Percentiles rank a stretch among this genome's conserved stretches.
Conservation (phyloP, 2,888 invertebrate genomes). For the Loripinus fragilis region DNA sequence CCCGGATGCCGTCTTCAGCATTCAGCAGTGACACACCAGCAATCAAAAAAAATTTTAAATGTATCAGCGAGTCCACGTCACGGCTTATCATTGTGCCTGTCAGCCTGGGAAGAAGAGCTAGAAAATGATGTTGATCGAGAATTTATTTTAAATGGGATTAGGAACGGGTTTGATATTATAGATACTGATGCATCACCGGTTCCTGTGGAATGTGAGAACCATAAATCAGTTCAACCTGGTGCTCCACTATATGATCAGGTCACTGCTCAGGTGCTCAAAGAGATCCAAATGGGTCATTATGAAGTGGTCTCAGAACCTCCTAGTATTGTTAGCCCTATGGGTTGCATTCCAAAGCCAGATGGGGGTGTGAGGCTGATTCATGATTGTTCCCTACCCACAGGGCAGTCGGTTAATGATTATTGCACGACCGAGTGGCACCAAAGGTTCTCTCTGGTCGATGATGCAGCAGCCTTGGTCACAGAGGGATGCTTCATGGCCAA, state of each 20-base stretch:
- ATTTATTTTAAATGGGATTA: not conserved
- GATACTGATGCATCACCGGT: not conserved
- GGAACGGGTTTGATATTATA: not conserved
- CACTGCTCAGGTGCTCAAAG: not conserved
- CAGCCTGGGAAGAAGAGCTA: conserved; percentile 2
- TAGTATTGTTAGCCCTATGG: not conserved
- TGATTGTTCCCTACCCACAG: not conserved
- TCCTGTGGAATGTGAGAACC: not conserved
- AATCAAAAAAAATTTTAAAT: not conserved
- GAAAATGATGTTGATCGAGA: not conserved
- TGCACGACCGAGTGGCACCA: not conserved
- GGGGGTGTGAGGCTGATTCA: not conserved
- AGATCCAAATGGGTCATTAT: not conserved
- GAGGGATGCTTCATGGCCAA: not conserved
- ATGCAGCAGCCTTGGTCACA: conserved; percentile 24
- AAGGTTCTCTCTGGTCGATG: conserved; percentile 13
- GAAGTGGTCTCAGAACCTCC: not conserved
- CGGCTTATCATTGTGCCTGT: not conserved
- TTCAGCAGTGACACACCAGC: not conserved
- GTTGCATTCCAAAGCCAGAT: not conserved
- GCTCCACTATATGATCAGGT: not conserved
- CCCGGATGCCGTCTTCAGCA: conserved; percentile 10
- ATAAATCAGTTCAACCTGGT: not conserved
- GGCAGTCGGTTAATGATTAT: not conserved
- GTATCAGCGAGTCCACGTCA: not conserved